phyloP scores from a whole-genome alignment of 1,140 invertebrate species.

The Caerostris darwini region DNA sequence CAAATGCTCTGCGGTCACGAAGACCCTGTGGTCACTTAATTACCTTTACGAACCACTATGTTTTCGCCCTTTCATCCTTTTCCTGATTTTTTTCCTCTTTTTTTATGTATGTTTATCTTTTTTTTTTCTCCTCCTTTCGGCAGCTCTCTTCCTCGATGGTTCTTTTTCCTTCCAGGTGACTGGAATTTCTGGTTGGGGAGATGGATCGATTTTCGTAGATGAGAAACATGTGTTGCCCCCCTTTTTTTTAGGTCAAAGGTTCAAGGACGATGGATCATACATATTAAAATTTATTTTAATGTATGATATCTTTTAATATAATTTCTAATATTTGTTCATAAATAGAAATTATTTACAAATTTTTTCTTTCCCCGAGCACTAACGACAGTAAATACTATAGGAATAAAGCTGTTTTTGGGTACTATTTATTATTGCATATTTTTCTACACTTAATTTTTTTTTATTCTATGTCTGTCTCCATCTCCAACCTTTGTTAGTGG shows the following conservation, averaged over 20 bases:
- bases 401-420: too few relatives aligned
- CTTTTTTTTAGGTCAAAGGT: constrained; percentile 44
- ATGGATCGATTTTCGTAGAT: constrained; percentile 34
- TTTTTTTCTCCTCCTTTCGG: not conserved
- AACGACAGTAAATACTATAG: too few relatives aligned
- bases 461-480: too few relatives aligned
- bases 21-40: constrained; percentile 9
- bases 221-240: constrained; percentile 30
- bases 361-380: too few relatives aligned
- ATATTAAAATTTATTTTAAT: not conserved
- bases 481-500: too few relatives aligned
- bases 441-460: too few relatives aligned
- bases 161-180: constrained; percentile 41
- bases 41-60: not conserved
- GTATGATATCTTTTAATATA: not conserved
- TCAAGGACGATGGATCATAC: not conserved
- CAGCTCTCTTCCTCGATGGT: not conserved
- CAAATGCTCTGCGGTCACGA: constrained; percentile 16
- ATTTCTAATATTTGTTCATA: not conserved
- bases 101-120: not conserved
- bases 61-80: not conserved
- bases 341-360: too few relatives aligned
- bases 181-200: constrained; percentile 35
- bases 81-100: not conserved
- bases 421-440: too few relatives aligned